Evolutionary conservation across 2,888 invertebrate species (phyloP).

Genomic region (Macaria liturata): DNA sequence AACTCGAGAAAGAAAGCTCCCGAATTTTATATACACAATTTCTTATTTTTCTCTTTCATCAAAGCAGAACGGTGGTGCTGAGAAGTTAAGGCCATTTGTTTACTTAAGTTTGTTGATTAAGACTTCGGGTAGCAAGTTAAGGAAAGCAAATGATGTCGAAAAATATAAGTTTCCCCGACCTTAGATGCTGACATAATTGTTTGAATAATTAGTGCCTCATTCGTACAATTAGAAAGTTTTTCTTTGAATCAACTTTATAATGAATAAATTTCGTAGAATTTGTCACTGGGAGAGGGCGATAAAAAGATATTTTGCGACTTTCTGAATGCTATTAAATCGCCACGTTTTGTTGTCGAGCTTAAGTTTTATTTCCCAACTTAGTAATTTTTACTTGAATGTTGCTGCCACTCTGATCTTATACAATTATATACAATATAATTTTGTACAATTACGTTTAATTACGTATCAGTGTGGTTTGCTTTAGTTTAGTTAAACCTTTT

Average conservation of each 20-base stretch:
- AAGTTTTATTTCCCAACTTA: constrained; percentile 14
- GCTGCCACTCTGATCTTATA: too few species aligned
- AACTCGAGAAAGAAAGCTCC: constrained; percentile 51
- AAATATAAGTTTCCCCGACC: constrained; percentile 55
- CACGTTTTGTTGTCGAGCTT: constrained; percentile 11
- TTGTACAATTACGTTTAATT: too few species aligned
- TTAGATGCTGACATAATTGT: constrained; percentile 62
- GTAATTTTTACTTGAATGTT: constrained; percentile 4
- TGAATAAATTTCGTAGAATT: constrained; percentile 46
- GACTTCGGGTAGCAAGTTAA: constrained; percentile 46
- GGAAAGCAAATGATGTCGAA: constrained; percentile 55
- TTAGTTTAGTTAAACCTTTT: too few species aligned
- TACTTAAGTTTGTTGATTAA: constrained; percentile 72
- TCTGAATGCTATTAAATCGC: constrained; percentile 17
- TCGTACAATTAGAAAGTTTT: constrained; percentile 60
- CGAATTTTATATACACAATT: constrained; percentile 55
- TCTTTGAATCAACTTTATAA: constrained; percentile 53
- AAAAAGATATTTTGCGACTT: constrained; percentile 22
- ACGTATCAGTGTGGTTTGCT: too few species aligned
- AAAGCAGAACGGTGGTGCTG: constrained; percentile 51
- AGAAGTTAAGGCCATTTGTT: constrained; percentile 65
- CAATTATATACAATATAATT: too few species aligned
- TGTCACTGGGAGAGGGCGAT: constrained; percentile 21
- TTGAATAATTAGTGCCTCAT: constrained; percentile 74
- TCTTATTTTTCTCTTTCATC: constrained; percentile 51